Evolutionary conservation across 2,113 vertebrate genomes (phyloP).

Genomic region (Cheirogaleus medius): DNA sequence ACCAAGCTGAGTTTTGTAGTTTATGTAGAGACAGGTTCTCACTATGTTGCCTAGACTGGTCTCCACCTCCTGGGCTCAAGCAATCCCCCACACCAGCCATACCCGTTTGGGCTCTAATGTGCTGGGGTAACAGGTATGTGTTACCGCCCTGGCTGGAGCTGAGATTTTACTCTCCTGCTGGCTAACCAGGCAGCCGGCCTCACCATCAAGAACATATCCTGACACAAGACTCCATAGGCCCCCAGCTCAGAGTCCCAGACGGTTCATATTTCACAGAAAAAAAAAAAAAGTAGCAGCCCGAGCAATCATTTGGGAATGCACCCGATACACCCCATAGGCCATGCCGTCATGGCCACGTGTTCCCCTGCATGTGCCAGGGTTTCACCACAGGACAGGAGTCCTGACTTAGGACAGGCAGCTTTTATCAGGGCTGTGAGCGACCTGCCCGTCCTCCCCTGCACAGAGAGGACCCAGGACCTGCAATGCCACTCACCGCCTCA

Average conservation of each 20-base stretch:
- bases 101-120: too few relatives aligned
- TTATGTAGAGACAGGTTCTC: too few relatives aligned
- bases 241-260: too few relatives aligned
- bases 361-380: background rate
- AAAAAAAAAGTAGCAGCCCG: too few relatives aligned
- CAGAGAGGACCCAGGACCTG: background rate
- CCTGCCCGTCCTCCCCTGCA: background rate
- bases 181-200: background rate
- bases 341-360: background rate
- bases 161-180: background rate
- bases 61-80: too few relatives aligned
- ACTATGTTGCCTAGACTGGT: too few relatives aligned
- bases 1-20: too few relatives aligned
- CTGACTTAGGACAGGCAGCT: background rate
- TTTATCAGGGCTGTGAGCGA: background rate
- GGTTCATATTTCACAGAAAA: too few relatives aligned
- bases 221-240: background rate
- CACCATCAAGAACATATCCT: background rate
- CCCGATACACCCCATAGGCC: background rate
- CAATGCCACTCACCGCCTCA: background rate
- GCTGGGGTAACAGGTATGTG: too few relatives aligned
- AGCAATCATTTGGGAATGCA: too few relatives aligned
- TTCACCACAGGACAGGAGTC: background rate
- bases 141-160: background rate
- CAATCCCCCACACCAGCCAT: too few relatives aligned